These are phyloP conservation scores for Schizopygopsis pylzovi DNA, from an alignment of 2,797 vertebrate genomes.

Conservation along the genomic window DNA sequence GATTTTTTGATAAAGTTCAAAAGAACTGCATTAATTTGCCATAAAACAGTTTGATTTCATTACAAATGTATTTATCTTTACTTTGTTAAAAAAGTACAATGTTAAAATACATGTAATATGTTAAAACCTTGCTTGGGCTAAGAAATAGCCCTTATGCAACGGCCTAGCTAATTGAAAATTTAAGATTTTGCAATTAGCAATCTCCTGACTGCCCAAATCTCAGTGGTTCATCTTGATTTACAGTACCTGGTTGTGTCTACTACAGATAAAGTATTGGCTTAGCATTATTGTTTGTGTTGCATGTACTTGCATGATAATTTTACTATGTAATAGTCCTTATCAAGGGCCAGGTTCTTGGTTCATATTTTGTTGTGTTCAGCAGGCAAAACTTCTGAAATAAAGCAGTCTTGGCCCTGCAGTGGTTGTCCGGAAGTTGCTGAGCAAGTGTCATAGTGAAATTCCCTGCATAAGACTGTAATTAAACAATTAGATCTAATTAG, in stretches of 20 bases:
- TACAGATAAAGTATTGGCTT: neutral
- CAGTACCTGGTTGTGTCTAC: neutral
- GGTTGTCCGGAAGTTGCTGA: conserved; percentile 10
- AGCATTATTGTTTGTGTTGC: neutral
- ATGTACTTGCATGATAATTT: neutral
- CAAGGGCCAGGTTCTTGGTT: neutral
- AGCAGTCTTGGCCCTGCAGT: conserved; percentile 10
- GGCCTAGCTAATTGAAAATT: too few relatives aligned
- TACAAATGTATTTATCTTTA: neutral
- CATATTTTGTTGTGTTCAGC: neutral
- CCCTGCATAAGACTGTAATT: too few relatives aligned
- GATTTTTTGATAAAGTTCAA: neutral
- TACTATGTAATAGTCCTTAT: neutral
- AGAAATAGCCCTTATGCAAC: neutral
- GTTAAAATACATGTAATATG: neutral
- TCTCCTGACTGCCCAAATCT: neutral
- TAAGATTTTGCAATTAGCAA: neutral
- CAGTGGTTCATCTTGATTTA: neutral
- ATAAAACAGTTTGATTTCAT: neutral
- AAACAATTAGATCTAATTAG: neutral
- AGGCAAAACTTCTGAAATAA: neutral
- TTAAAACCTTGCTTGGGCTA: neutral
- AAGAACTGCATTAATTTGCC: neutral
- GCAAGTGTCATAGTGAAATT: neutral
- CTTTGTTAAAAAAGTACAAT: neutral